phyloP scores from a whole-genome alignment of 2,888 invertebrate species.

The Sipha maydis region DNA sequence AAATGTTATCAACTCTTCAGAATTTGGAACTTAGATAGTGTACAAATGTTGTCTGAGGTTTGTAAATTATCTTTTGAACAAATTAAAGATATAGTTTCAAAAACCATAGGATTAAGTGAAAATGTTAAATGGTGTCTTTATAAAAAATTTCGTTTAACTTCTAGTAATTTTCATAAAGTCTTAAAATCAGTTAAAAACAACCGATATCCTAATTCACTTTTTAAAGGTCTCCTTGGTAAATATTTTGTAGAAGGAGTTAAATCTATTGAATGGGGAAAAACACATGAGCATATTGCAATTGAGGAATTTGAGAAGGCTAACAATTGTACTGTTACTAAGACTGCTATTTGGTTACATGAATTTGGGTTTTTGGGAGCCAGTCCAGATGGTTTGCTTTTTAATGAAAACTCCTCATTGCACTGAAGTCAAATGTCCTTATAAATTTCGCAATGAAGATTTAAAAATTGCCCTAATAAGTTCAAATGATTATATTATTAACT shows the following conservation, averaged over 20 bases:
- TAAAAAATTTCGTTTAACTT: background rate
- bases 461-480: background rate
- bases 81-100: slow-evolving; percentile 3
- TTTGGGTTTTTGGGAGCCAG: background rate
- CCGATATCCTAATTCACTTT: background rate
- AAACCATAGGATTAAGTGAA: background rate
- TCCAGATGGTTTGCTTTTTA: background rate
- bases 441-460: background rate
- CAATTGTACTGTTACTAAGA: background rate
- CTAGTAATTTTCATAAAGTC: background rate
- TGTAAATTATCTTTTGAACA: slow-evolving; percentile 20
- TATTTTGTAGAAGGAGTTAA: background rate
- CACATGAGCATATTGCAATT: background rate
- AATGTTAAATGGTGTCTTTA: slow-evolving; percentile 26
- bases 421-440: background rate
- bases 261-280: slow-evolving; percentile 11
- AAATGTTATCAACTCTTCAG: no score
- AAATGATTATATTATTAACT: background rate
- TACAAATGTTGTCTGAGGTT: background rate
- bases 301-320: background rate
- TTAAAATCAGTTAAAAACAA: background rate
- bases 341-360: no score
- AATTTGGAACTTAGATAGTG: no score
- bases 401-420: background rate
- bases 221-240: background rate